These are phyloP conservation scores for Cyphomyrmex costatus DNA, from an alignment of 1,140 invertebrate genomes.

Conservation along the genomic window DNA sequence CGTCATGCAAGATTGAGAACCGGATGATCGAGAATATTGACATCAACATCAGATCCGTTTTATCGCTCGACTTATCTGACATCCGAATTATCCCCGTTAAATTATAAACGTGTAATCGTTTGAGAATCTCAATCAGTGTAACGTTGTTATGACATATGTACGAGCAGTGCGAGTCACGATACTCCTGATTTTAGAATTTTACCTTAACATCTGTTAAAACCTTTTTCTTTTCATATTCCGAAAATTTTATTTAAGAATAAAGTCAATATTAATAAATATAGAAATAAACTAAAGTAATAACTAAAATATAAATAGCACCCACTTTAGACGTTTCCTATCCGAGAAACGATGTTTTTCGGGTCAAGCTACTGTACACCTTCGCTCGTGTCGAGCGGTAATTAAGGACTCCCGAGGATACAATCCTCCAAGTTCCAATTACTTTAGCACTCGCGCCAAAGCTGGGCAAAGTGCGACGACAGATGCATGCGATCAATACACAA, in stretches of 20 bases:
- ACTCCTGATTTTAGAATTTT: not conserved
- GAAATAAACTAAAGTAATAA: not conserved
- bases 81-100: not conserved
- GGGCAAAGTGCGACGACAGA: slow-evolving; percentile 60
- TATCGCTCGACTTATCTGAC: not conserved
- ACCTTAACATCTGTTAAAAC: not conserved
- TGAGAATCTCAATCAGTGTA: not conserved
- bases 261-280: slow-evolving; percentile 15
- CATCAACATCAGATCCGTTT: slow-evolving; percentile 20
- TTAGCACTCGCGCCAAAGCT: slow-evolving; percentile 59
- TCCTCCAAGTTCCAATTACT: slow-evolving; percentile 64
- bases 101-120: slow-evolving; percentile 50
- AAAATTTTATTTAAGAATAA: not conserved
- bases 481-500: slow-evolving; percentile 60
- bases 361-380: slow-evolving; percentile 71
- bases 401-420: slow-evolving; percentile 67
- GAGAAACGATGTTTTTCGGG: slow-evolving; percentile 63
- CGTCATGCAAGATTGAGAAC: slow-evolving; percentile 50
- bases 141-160: not conserved
- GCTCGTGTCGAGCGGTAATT: slow-evolving; percentile 67
- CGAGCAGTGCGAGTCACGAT: not conserved
- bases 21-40: slow-evolving; percentile 2
- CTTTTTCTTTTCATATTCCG: not conserved
- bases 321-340: not conserved
- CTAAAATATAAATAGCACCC: not conserved